Base-by-base conservation (phyloP, 2,113 vertebrate species). In the Struthio camelus region DNA sequence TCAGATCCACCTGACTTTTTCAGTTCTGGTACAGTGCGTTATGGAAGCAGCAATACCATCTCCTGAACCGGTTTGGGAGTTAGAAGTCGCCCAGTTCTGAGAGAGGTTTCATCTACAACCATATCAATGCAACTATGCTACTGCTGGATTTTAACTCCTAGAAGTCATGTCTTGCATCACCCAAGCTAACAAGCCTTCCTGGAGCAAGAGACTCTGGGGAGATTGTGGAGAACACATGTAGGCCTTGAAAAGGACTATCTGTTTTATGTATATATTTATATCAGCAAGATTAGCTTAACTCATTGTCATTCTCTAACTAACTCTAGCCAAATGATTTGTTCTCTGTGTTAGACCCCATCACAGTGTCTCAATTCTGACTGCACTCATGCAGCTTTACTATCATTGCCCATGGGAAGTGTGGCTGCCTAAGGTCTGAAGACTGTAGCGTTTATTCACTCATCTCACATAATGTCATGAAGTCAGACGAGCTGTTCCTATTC, bases 261-360 rank as follows among this genome's bases (percentile, higher is more conserved):
- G 20, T 30, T 58, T 58, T 59, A 32, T 40, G 10, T 32, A 8
- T 12, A 5, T 66, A 24, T 54, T 71, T 42, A 3, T n/a, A 20
- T 44, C 34, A n/a, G 28, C 30, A 22, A 53, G 8, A 54, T 23
- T n/a, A 64, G 28, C 4, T 85, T 9, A 1, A 32, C 22, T 67
- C 36, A 8, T 3, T 46, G 1, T 59, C 10, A 4, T n/a, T 38
- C 24, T 62, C 19, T 40, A 44, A 65, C 9, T 38, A 65, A 64
- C 18, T 40, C 16, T 80, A 65, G n/a, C 2, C 3, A 30, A 64
- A 61, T 8, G 36, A 2, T 32, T 4, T 3, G 1, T 40, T 27
- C 4, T 0, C 0, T 30, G 4, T 18, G 3, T 38, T 71, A 77
- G 56, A 6, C 9, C 20, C 9, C 18, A 40, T 7, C 4, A 11